phyloP scores from a whole-genome alignment of 2,113 vertebrate species.

The Ornithorhynchus anatinus region DNA sequence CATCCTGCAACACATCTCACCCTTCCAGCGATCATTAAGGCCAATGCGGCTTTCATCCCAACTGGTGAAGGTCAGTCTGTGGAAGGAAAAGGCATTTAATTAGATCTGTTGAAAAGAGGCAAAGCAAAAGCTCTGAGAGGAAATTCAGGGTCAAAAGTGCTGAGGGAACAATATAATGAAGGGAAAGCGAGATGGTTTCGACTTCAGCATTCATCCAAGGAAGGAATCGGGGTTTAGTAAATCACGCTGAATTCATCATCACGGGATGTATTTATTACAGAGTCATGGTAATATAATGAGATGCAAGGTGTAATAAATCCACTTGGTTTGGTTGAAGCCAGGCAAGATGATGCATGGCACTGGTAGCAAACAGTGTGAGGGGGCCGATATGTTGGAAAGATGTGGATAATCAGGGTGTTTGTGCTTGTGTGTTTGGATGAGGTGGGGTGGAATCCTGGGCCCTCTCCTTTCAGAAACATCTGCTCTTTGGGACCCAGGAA shows the following conservation, averaged over 20 bases:
- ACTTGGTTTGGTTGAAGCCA: not conserved
- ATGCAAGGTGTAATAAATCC: not conserved
- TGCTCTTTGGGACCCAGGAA: no score
- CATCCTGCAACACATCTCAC: not conserved
- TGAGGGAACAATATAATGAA: not conserved
- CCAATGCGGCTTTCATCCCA: not conserved
- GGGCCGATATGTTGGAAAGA: no score
- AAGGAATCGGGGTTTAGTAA: not conserved
- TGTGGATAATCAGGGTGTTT: no score
- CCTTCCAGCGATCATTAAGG: not conserved
- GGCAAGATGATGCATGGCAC: not conserved
- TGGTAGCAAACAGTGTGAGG: not conserved
- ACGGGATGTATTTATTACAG: no score
- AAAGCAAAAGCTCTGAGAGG: conserved; percentile 1
- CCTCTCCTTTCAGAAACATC: no score
- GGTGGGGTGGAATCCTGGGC: no score
- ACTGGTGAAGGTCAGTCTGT: not conserved
- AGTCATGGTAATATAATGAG: no score
- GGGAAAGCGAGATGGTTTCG: not conserved
- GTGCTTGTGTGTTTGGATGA: no score
- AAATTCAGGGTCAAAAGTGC: not conserved
- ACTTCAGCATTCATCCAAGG: not conserved
- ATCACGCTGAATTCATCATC: not conserved
- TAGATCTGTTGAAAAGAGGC: not conserved
- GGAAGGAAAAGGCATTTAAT: conserved; percentile 10